phyloP scores from a whole-genome alignment of 2,888 invertebrate genomes.

The Ischnura elegans region DNA sequence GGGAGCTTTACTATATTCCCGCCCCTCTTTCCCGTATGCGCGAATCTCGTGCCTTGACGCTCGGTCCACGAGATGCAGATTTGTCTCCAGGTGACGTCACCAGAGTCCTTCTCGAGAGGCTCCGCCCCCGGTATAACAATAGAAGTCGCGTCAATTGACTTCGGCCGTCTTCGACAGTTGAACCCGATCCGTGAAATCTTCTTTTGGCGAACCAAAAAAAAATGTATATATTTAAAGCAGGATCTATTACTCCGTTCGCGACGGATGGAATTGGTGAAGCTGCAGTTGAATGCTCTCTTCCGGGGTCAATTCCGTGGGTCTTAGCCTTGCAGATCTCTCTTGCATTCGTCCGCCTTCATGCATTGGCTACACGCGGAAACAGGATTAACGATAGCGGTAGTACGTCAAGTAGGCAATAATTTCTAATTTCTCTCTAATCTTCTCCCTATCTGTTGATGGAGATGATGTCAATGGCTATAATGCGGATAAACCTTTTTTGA shows the following conservation, averaged over 20 bases:
- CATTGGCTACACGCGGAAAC: neutral
- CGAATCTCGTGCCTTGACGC: neutral
- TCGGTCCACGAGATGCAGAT: neutral
- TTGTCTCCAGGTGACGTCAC: neutral
- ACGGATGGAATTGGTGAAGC: neutral
- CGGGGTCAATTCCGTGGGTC: neutral
- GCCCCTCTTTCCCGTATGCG: neutral
- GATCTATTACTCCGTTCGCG: neutral
- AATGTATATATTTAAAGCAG: neutral
- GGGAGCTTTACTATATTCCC: neutral
- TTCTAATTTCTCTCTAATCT: too few species aligned
- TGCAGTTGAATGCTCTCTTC: neutral
- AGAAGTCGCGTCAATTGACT: neutral
- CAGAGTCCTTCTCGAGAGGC: neutral
- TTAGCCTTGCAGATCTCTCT: neutral
- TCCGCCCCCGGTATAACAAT: constrained; percentile 24
- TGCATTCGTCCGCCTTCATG: neutral
- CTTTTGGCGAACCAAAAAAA: neutral
- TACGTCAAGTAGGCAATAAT: too few species aligned
- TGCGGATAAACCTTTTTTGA: too few species aligned
- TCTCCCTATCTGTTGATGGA: too few species aligned
- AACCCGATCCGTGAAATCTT: neutral
- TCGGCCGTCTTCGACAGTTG: neutral
- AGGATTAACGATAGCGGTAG: too few species aligned
- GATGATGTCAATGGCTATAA: too few species aligned